These are phyloP conservation scores for Drosophila mercatorum DNA, from an alignment of 2,888 invertebrate genomes.

Conservation along the genomic window DNA sequence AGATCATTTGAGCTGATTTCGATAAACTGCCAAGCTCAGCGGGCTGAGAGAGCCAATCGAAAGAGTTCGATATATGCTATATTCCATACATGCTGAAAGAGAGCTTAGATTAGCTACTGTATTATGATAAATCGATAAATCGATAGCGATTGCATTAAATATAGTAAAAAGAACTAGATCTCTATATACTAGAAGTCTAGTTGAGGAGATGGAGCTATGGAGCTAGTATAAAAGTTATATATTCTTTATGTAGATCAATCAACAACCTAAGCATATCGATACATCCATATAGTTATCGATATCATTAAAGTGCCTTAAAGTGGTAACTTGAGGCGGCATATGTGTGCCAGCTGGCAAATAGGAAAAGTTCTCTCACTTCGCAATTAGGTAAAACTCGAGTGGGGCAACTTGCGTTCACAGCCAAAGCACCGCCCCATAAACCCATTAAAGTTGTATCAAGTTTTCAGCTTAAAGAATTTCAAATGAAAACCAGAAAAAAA, in stretches of 20 bases:
- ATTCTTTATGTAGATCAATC: neutral
- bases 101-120: too few species aligned
- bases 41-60: too few species aligned
- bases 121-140: neutral
- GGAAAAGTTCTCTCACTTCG: neutral
- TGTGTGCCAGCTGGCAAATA: neutral
- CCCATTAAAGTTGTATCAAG: neutral
- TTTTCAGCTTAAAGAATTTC: constrained; percentile 1
- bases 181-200: neutral
- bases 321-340: neutral
- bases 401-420: neutral
- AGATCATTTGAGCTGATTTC: neutral
- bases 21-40: neutral
- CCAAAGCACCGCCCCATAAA: neutral
- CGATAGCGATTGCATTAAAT: neutral
- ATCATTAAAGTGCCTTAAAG: neutral
- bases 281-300: neutral
- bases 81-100: too few species aligned
- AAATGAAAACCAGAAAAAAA: neutral
- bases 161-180: neutral
- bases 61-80: neutral
- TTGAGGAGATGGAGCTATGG: neutral
- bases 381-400: neutral
- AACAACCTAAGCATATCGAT: neutral
- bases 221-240: too few species aligned